A percentile compares a stretch with the other conserved stretches of the same genome.
These are phyloP conservation scores for Calliscelio sp. DNA, from an alignment of 2,888 invertebrate species.

Conservation along the genomic window DNA sequence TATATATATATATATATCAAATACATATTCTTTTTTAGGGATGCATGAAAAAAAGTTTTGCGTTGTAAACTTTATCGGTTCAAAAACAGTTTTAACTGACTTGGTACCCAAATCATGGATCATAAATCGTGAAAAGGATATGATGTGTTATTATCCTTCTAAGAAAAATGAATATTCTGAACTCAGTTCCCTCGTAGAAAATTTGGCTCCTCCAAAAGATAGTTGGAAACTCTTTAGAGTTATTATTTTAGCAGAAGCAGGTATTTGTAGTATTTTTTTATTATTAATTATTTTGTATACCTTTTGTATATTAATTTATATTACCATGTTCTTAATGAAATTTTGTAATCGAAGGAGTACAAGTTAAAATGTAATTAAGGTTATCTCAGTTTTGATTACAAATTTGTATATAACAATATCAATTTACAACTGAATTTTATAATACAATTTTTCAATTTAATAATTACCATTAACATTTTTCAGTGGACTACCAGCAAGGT, in stretches of 20 bases:
- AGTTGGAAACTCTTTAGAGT: slow-evolving; percentile 2
- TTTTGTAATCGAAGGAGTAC: not conserved
- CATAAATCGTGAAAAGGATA: not conserved
- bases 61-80: not conserved
- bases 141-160: slow-evolving; percentile 5
- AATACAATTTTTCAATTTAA: not conserved
- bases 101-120: slow-evolving; percentile 2
- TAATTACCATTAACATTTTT: not conserved
- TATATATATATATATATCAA: too few relatives aligned
- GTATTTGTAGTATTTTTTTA: too few relatives aligned
- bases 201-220: not conserved
- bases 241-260: slow-evolving; percentile 6
- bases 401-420: not conserved
- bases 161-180: slow-evolving; percentile 11
- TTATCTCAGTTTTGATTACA: not conserved
- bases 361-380: not conserved
- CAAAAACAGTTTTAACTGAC: slow-evolving; percentile 5
- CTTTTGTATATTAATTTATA: not conserved
- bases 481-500: slow-evolving; percentile 7
- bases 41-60: not conserved
- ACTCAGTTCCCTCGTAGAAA: not conserved
- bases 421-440: not conserved
- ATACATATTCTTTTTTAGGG: not conserved
- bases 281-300: not conserved
- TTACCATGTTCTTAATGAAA: not conserved